Conservation (phyloP, 2,888 invertebrate species). For the Lasiommata megera region DNA sequence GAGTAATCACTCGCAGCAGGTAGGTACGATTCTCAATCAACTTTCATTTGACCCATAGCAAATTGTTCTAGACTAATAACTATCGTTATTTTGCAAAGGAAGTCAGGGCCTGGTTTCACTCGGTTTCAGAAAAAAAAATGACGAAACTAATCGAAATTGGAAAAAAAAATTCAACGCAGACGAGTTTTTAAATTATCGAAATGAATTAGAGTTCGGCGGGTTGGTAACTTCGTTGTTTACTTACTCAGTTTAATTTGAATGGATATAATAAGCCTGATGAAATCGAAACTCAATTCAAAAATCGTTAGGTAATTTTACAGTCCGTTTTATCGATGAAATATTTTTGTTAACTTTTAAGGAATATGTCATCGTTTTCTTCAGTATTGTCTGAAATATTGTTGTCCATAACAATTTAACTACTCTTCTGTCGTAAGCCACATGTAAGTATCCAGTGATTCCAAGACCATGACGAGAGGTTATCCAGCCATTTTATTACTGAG, state of each 20-base stretch:
- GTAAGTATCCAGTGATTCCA: too few relatives aligned
- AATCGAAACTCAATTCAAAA: neutral
- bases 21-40: slow-evolving; percentile 16
- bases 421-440: too few relatives aligned
- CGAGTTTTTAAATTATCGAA: slow-evolving; percentile 11
- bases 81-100: slow-evolving; percentile 19
- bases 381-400: too few relatives aligned
- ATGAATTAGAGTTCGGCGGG: neutral
- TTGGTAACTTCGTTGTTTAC: slow-evolving; percentile 1
- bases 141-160: slow-evolving; percentile 14
- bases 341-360: too few relatives aligned
- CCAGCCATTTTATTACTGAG: too few relatives aligned
- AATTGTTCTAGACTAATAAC: slow-evolving; percentile 19
- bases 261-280: neutral
- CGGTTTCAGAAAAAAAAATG: slow-evolving; percentile 19
- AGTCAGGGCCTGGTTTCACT: slow-evolving; percentile 24
- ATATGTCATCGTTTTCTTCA: too few relatives aligned
- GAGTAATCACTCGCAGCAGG: slow-evolving; percentile 13
- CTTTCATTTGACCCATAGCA: slow-evolving; percentile 27
- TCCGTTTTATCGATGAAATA: too few relatives aligned
- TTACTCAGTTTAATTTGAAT: neutral
- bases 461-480: too few relatives aligned
- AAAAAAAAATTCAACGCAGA: slow-evolving; percentile 14
- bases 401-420: too few relatives aligned
- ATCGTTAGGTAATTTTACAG: too few relatives aligned